Conservation (phyloP, 1,140 invertebrate genomes). For the Drosophila repleta region DNA sequence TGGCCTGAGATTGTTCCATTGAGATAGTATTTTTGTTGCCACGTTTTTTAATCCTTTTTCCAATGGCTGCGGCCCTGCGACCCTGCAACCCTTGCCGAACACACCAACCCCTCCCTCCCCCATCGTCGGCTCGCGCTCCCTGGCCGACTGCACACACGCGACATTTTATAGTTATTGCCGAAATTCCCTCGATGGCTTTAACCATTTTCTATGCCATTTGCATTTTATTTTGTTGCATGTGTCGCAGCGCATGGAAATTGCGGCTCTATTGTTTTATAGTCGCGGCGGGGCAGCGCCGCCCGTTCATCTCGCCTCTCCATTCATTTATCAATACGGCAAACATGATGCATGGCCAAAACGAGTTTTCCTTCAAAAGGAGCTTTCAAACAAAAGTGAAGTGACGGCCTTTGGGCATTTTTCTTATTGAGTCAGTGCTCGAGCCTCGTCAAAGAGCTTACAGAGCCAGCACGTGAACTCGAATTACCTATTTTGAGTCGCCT, state of each 20-base stretch:
- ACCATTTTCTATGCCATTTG: slow-evolving; percentile 73
- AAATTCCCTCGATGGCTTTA: slow-evolving; percentile 76
- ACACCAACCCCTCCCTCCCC: not conserved
- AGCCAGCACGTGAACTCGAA: too few species aligned
- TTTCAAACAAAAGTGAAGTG: too few species aligned
- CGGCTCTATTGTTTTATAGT: slow-evolving; percentile 71
- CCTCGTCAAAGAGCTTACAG: not conserved
- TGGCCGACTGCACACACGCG: slow-evolving; percentile 71
- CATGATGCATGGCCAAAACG: slow-evolving; percentile 56
- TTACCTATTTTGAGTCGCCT: too few species aligned
- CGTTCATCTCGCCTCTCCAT: not conserved
- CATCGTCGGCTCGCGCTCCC: slow-evolving; percentile 13
- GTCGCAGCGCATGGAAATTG: slow-evolving; percentile 67
- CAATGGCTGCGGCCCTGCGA: slow-evolving; percentile 67
- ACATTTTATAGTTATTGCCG: slow-evolving; percentile 80
- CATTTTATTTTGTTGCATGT: slow-evolving; percentile 67
- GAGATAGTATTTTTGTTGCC: slow-evolving; percentile 73
- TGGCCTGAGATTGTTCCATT: slow-evolving; percentile 74
- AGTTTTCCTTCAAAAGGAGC: slow-evolving; percentile 9
- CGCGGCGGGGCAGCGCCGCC: slow-evolving; percentile 38
- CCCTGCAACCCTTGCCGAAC: slow-evolving; percentile 45
- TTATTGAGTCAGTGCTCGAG: not conserved
- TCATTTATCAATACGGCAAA: slow-evolving; percentile 49
- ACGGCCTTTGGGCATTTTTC: too few species aligned
- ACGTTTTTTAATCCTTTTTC: slow-evolving; percentile 76